Base-by-base conservation (phyloP, 2,888 invertebrate species). In the Pycnomerus fuliginosus region DNA sequence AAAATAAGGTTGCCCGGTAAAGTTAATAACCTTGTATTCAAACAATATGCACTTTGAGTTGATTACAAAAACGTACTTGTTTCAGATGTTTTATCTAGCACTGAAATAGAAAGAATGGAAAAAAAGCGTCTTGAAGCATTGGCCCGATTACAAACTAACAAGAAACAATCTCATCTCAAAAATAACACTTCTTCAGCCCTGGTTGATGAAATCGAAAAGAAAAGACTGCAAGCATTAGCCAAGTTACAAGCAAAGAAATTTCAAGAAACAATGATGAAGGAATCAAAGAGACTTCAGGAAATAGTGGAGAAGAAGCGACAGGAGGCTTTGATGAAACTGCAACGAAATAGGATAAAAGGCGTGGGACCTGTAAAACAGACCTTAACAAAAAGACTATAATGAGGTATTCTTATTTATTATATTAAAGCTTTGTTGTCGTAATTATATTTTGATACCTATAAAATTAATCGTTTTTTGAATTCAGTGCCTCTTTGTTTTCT, bases 101-200 rank as follows among this genome's bases (percentile, higher is more conserved):
- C n/a, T n/a, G n/a, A n/a, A n/a, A n/a, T n/a, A n/a, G 77, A 79
- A 48, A 81, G 83, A 69, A 83, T 84, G 33, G 79, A 80, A 62
- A 76, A 70, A 57, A 83, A 83, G 56, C 76, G 80, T 48, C 67
- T 75, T 47, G 75, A 77, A 56, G 84, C 84, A 1, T 71, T 77
- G 62, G 80, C 80, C 57, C 80, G 74, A 60, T 69, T 82, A 10
- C 66, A 80, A 52, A 76, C 77, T 1, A 82, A 79, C 63, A 65
- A 59, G 45, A 67, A 66, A 47, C 40, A 58, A 15, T 7, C 25
- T 10, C 46, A 42, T 31, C 17, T 10, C 8, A 41, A 34, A 12
- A 16, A 35, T 23, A 56, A 53, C 39, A 40, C 34, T 20, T 59
- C 65, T 3, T 60, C 63, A 14, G 40, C 60, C 24, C 61, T 20